Evolutionary conservation across 2,888 invertebrate species (phyloP).

Genomic region (Timandra comae): DNA sequence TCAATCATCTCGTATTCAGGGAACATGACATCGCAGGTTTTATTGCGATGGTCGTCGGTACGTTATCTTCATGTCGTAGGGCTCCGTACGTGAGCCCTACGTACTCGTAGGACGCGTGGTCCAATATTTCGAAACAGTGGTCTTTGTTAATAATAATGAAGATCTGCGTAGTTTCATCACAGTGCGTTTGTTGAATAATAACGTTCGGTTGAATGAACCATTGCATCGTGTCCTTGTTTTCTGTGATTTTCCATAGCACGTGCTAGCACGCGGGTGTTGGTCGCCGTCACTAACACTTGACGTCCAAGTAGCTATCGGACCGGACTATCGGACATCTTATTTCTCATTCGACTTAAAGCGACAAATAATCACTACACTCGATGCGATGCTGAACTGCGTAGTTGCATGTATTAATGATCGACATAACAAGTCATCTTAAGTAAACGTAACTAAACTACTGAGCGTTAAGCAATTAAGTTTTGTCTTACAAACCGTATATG

Average conservation of each 20-base stretch:
- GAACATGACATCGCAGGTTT: conserved; percentile 11
- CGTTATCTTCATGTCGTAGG: conserved; percentile 37
- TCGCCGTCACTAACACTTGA: conserved; percentile 29
- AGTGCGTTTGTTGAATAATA: conserved; percentile 72
- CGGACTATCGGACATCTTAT: conserved; percentile 39
- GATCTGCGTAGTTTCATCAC: conserved; percentile 69
- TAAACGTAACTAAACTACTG: no score
- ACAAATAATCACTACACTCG: conserved; percentile 41
- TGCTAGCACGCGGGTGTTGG: conserved; percentile 33
- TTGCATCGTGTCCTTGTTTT: conserved; percentile 76
- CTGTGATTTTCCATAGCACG: conserved; percentile 74
- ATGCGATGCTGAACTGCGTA: conserved; percentile 40
- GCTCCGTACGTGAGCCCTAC: conserved; percentile 41
- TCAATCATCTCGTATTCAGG: conserved; percentile 19
- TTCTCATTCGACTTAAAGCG: conserved; percentile 43
- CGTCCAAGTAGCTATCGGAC: conserved; percentile 25
- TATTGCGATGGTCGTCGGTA: conserved; percentile 11
- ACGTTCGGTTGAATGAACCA: conserved; percentile 74
- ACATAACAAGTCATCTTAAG: conserved; percentile 6
- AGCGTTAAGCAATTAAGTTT: no score
- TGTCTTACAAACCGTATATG: no score
- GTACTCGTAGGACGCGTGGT: conserved; percentile 36
- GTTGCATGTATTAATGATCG: conserved; percentile 23
- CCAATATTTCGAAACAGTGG: conserved; percentile 59
- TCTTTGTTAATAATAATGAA: conserved; percentile 71